These are phyloP conservation scores for Shargacucullia verbasci DNA, from an alignment of 2,888 invertebrate species.

Conservation along the genomic window DNA sequence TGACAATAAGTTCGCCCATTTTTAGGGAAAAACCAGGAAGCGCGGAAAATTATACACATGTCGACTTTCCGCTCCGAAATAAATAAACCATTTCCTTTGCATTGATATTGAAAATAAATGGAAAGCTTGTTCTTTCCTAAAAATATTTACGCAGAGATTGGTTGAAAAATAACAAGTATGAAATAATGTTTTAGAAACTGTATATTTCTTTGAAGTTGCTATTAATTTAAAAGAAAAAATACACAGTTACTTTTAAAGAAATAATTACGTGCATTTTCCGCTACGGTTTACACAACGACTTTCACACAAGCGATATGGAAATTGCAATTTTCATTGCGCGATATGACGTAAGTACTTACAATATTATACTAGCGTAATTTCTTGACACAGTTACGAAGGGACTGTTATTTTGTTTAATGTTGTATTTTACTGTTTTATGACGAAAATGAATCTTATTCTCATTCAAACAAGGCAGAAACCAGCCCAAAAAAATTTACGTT, in stretches of 20 bases:
- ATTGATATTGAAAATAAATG: neutral
- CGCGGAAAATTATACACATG: neutral
- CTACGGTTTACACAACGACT: neutral
- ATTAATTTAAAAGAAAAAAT: too few species aligned
- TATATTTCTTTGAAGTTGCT: too few species aligned
- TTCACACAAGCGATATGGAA: neutral
- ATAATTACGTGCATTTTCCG: too few species aligned
- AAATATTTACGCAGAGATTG: neutral
- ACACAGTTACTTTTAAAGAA: too few species aligned
- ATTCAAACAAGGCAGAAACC: too few species aligned
- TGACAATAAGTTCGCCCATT: neutral
- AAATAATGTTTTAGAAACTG: neutral
- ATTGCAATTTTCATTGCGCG: neutral
- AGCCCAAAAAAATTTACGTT: too few species aligned
- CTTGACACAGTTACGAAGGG: conserved; percentile 4
- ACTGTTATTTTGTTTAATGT: neutral
- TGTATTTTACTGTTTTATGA: neutral
- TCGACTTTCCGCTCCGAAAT: neutral
- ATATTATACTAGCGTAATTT: neutral
- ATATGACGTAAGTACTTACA: conserved; percentile 2
- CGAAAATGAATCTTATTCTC: conserved; percentile 1
- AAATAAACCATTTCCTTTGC: neutral
- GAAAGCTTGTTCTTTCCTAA: neutral
- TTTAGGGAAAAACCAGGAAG: neutral
- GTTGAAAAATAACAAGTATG: neutral